Base-by-base conservation (phyloP, 2,888 invertebrate genomes). In the Pyralis farinalis region DNA sequence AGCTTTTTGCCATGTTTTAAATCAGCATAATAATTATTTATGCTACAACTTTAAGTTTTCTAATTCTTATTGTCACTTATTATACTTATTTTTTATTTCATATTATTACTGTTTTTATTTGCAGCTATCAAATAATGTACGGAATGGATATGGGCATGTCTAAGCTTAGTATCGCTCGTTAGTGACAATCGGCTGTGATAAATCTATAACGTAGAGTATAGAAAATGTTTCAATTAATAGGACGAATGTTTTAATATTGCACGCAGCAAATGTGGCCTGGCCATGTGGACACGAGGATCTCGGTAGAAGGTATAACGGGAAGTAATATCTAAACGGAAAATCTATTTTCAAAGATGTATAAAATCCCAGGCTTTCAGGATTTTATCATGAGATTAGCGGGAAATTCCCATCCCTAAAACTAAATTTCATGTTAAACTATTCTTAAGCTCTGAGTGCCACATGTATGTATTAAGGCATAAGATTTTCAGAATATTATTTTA, bases 251-350 rank as follows among this genome's bases (percentile, higher is more conserved):
- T 74, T 75, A 76, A 80, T 68, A 84, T 86, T 87, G 77, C 88
- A 88, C 78, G 88, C 88, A 87, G 88, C 88, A 84, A 82, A 58
- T 87, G 59, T 88, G 90, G 91, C 85, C 87, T 57, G 90, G 91
- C 84, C 81, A 90, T 67, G 91, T 91, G 76, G 91, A 90, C 75
- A 91, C 91, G 57, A 81, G 91, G 73, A 91, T 91, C 82, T 90
- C 90, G 60, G 91, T 91, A 64, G 91, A 91, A 82, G 91, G 91
- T 81, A 90, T 91, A 73, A 90, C 91, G 53, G 91, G 91, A 54
- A 91, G 91, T 82, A 90, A 91, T 71, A 91, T 91, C 55, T 91
- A 78, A 71, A 69, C 40, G 38, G 42, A 33, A 4, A 3, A 3
- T 25, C 7, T 21, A 12, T 12, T 32, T 35, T 11, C 8, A 33